Percentiles rank a stretch among this genome's conserved stretches.
Evolutionary conservation across 2,113 vertebrate genomes (phyloP).

Genomic region (Prochilodus magdalenae): DNA sequence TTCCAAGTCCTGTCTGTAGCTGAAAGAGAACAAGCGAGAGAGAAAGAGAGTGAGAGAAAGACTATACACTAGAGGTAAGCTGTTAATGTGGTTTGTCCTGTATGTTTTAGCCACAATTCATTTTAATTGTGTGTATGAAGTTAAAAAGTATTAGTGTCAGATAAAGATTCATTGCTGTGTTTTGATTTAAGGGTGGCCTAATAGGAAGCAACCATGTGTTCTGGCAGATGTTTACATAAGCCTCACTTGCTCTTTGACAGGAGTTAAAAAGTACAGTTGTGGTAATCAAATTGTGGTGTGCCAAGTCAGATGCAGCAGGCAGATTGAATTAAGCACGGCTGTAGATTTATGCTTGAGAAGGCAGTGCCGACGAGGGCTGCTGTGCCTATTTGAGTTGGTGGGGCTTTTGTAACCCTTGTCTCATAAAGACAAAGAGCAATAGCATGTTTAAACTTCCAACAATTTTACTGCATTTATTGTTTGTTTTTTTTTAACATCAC

Average conservation of each 20-base stretch:
- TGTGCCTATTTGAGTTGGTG: conserved; percentile 72
- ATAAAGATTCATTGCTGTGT: conserved; percentile 77
- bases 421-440: neutral
- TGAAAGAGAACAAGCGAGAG: neutral
- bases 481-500: no score
- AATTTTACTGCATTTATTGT: no score
- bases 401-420: neutral
- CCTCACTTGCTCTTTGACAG: conserved; percentile 81
- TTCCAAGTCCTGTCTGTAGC: neutral
- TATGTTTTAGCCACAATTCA: conserved; percentile 80
- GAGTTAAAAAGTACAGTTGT: conserved; percentile 83
- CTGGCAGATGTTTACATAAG: conserved; percentile 81
- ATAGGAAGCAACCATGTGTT: conserved; percentile 77
- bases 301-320: conserved; percentile 78
- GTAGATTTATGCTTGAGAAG: conserved; percentile 80
- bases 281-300: conserved; percentile 83
- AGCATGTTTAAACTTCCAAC: no score
- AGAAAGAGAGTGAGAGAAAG: neutral
- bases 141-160: conserved; percentile 83
- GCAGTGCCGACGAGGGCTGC: conserved; percentile 76
- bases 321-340: conserved; percentile 85
- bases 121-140: conserved; percentile 84
- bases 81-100: conserved; percentile 74
- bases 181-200: conserved; percentile 73
- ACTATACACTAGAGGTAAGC: conserved; percentile 25